Evolutionary conservation across 1,140 invertebrate species (phyloP), one percentile per base, ranked within the genome.

Genomic region (Hyles euphorbiae): DNA sequence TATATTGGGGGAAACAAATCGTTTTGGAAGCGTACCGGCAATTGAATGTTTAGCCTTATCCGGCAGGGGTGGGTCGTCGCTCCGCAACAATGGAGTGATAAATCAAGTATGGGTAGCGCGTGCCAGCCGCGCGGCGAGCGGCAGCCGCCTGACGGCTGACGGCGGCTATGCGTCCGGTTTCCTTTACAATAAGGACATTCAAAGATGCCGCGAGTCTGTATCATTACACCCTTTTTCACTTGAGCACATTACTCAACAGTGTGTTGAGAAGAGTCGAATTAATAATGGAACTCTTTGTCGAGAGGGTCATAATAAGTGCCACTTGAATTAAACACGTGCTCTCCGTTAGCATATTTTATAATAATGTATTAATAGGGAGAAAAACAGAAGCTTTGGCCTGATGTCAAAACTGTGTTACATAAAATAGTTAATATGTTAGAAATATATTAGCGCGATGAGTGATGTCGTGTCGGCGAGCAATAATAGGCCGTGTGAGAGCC

Each of bases 21-120:
- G 76, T 77, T 79, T 83, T 65, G 70, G 76, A 71, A 79, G 71
- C 78, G 74, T 81, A 78, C 82, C 77, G 76, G 72, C 80, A 82
- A 86, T 81, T 78, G 78, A 81, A 81, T 81, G 70, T 81, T 81
- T 78, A 78, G 74, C 68, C 70, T 78, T 78, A 77, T 81, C 76
- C 76, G 72, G 72, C 56, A 68, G 65, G 76, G 81, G 75, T 75
- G 70, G 70, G 72, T 80, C 74, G 74, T 68, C 65, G 81, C 63
- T 73, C 70, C 70, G 72, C 70, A 79, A 88, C 83, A 88, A 88
- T 88, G 76, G 78, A 82, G 76, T 81, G 78, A 85, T 88, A 88
- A 88, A 88, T 88, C 83, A 86, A 75, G 85, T 82, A 82, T 82
- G 81, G 80, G 74, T 66, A 74, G 78, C 83, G 83, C 81, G 81